Percentiles rank a stretch among this genome's conserved stretches.
Evolutionary conservation across 2,113 vertebrate genomes (phyloP).

Genomic region (Paraplagusia blochii): DNA sequence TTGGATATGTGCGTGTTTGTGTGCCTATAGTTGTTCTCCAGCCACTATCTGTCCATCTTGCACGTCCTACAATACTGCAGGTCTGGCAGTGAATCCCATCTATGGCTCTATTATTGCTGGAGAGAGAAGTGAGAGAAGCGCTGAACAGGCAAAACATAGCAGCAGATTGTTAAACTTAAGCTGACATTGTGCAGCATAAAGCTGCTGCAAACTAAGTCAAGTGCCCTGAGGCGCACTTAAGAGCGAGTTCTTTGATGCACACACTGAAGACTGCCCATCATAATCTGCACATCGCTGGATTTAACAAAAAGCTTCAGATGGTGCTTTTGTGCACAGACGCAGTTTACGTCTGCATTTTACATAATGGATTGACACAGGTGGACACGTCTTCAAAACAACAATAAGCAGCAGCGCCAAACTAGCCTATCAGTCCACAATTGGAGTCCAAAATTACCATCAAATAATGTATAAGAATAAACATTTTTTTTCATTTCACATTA

Average conservation of each 20-base stretch:
- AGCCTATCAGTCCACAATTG: no score
- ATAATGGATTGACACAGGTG: no score
- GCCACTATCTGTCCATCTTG: slow-evolving; percentile 32
- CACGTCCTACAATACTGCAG: slow-evolving; percentile 27
- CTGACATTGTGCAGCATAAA: slow-evolving; percentile 24
- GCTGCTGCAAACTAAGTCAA: slow-evolving; percentile 21
- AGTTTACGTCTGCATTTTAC: no score
- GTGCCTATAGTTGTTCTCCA: slow-evolving; percentile 9
- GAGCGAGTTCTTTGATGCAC: slow-evolving; percentile 23
- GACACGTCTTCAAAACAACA: no score
- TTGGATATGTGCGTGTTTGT: background rate
- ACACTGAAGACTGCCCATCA: slow-evolving; percentile 1
- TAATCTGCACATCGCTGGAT: slow-evolving; percentile 11
- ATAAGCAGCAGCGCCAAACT: no score
- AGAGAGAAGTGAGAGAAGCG: slow-evolving; percentile 35
- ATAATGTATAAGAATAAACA: no score
- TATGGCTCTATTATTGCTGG: slow-evolving; percentile 27
- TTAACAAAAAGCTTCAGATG: background rate
- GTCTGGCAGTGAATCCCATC: slow-evolving; percentile 14
- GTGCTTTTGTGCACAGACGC: background rate
- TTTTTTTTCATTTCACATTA: no score
- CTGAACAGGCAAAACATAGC: slow-evolving; percentile 39
- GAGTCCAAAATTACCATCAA: no score
- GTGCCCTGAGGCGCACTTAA: slow-evolving; percentile 16
- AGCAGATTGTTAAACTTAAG: slow-evolving; percentile 26